Evolutionary conservation across 2,888 invertebrate species (phyloP), one percentile per base, ranked within the genome.

Genomic region (Tethea ocularis): DNA sequence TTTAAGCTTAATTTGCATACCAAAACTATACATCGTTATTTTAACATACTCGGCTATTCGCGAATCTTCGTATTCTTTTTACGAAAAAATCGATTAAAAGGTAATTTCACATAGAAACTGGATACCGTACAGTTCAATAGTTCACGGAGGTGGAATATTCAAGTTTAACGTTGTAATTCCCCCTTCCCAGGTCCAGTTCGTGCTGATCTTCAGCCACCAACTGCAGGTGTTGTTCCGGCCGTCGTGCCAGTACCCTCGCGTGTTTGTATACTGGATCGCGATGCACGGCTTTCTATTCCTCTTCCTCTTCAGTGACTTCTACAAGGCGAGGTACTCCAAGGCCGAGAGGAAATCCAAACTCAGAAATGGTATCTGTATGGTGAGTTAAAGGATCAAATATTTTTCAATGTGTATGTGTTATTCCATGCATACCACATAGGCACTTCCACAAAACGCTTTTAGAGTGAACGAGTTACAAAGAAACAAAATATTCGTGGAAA

Each of bases 261-360:
- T 95, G 61, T 97, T 98, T 92, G 97, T 97, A 94, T 95, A 97
- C 82, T 99, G 98, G 98, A 99, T 99, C 86, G 98, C 97, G 53
- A 94, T 97, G 74, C 99, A 99, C 89, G 99, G 98, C 61, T 94
- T 98, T 77, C 94, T 99, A 84, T 99, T 99, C 95, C 95, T 98
- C 69, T 96, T 98, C 91, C 95, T 99, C 72, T 99, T 99, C 94
- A 97, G 97, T 46, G 97, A 98, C 90, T 99, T 99, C 93, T 99
- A 99, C 94, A 97, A 97, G 91, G 94, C 95, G 74, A 96, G 96
- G 80, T 97, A 97, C 90, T 93, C 93, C 68, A 87, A 87, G 82
- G 82, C 83, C 69, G 86, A 77, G 68, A 82, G 80, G 69, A 84
- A 83, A 60, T 61, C 75, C 33, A 82, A 79, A 61, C 60, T 65